Percentiles rank a stretch among this genome's conserved stretches.
These are phyloP conservation scores for Chrysocyon brachyurus DNA, from an alignment of 2,797 vertebrate genomes.

Conservation along the genomic window DNA sequence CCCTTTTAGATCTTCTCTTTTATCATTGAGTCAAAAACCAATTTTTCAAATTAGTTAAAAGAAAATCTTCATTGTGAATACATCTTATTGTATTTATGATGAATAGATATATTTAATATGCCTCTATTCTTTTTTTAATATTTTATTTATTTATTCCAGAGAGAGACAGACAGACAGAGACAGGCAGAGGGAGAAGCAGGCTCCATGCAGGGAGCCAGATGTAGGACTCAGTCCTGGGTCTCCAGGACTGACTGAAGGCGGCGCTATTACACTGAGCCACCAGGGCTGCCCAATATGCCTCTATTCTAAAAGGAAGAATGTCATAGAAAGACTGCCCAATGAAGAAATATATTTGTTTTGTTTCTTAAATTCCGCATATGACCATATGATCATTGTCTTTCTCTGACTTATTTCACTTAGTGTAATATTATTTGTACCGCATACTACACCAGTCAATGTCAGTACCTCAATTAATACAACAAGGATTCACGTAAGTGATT, in stretches of 20 bases:
- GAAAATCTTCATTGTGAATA: not conserved
- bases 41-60: not conserved
- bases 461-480: not conserved
- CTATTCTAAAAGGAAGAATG: slow-evolving; percentile 3
- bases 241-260: too few species aligned
- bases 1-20: not conserved
- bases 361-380: too few species aligned
- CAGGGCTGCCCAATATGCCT: not conserved
- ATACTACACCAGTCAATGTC: not conserved
- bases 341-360: not conserved
- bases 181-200: too few species aligned
- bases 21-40: not conserved
- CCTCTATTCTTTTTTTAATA: not conserved
- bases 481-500: not conserved
- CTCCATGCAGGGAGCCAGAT: too few species aligned
- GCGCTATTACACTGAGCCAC: not conserved
- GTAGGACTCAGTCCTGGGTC: too few species aligned
- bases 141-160: not conserved
- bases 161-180: too few species aligned
- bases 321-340: not conserved
- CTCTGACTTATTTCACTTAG: too few species aligned
- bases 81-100: not conserved
- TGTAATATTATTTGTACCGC: not conserved
- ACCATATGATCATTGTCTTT: too few species aligned
- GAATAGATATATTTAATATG: not conserved